Base-by-base conservation (phyloP, 1,140 invertebrate species). In the Zaprionus ghesquierei region DNA sequence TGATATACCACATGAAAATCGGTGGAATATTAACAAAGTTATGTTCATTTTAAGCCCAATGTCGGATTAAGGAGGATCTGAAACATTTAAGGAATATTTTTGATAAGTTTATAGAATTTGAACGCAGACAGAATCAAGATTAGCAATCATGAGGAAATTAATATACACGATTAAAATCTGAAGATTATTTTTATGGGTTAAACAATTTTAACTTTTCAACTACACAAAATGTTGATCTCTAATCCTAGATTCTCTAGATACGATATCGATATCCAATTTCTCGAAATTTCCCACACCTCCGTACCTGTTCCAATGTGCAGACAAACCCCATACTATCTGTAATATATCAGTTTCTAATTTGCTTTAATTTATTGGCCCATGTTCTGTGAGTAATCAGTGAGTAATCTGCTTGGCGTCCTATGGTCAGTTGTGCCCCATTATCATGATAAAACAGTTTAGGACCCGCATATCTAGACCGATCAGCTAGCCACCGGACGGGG, bases 361-460 rank as follows among this genome's bases (percentile, higher is more conserved):
- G 51, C n/a, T 56, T 63, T 29, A 51, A 51, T 71, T 71, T 71
- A 56, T 58, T 27, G 44, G 27, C 23, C 33, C 61, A 29, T 63
- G 60, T 62, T 51, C 22, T 25, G 46, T 62, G 60, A 62, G 27
- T 62, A 29, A 56, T 38, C 25, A 18, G 31, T 70, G 69, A 65
- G 44, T 65, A 71, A 71, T 64, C 61, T 64, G 31, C 18, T 20
- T 59, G 54, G 54, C 62, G 61, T 58, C 63, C 63, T 53, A 15
- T 38, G 64, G 64, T 50, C 70, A 73, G 31, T 56, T 15, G 35
- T 5, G 35, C 22, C 22, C 38, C 63, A 72, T 66, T 61, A 61
- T 61, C 56, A 49, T 69, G 64, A 61, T 73, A 73, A 62, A 68
- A 49, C n/a, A 66, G 64, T 73, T 73, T 73, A 69, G 18, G 63